Percentiles rank a stretch among this genome's conserved stretches.
Evolutionary conservation across 2,797 vertebrate species (phyloP).

Genomic region (Sebastes paucispinis): DNA sequence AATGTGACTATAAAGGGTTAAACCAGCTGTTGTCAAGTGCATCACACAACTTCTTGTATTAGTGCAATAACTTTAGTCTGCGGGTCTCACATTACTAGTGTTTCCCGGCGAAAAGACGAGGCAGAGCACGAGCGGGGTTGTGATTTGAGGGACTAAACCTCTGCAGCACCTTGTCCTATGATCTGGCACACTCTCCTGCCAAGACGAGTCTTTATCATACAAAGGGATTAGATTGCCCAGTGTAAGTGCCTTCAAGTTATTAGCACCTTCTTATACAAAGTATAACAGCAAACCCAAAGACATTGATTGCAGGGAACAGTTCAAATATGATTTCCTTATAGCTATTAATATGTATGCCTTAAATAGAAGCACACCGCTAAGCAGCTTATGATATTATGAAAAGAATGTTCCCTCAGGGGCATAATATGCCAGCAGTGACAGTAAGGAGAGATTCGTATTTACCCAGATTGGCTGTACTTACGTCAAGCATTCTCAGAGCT

Average conservation of each 20-base stretch:
- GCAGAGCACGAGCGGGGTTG: slow-evolving; percentile 49
- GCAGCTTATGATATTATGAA: slow-evolving; percentile 93
- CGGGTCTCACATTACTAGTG: slow-evolving; percentile 50
- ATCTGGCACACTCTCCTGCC: slow-evolving; percentile 78
- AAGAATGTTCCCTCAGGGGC: slow-evolving; percentile 91
- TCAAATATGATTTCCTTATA: slow-evolving; percentile 91
- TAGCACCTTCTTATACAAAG: slow-evolving; percentile 89
- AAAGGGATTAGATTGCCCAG: slow-evolving; percentile 86
- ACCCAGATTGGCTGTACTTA: slow-evolving; percentile 91
- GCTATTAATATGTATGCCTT: slow-evolving; percentile 93
- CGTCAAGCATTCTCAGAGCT: slow-evolving; percentile 88
- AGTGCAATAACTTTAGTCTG: slow-evolving; percentile 45
- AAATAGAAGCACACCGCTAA: slow-evolving; percentile 92
- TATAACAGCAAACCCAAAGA: slow-evolving; percentile 88
- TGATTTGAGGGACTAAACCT: slow-evolving; percentile 78
- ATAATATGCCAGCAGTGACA: slow-evolving; percentile 91
- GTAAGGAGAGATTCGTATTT: slow-evolving; percentile 89
- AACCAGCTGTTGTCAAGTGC: slow-evolving; percentile 49
- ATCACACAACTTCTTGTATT: slow-evolving; percentile 60
- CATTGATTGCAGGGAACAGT: slow-evolving; percentile 89
- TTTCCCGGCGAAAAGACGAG: slow-evolving; percentile 53
- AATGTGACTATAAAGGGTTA: slow-evolving; percentile 10
- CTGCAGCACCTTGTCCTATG: slow-evolving; percentile 80
- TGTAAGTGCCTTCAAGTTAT: slow-evolving; percentile 87
- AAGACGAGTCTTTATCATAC: slow-evolving; percentile 82